Conservation (phyloP, 2,797 vertebrate genomes). For the Scyliorhinus canicula region DNA sequence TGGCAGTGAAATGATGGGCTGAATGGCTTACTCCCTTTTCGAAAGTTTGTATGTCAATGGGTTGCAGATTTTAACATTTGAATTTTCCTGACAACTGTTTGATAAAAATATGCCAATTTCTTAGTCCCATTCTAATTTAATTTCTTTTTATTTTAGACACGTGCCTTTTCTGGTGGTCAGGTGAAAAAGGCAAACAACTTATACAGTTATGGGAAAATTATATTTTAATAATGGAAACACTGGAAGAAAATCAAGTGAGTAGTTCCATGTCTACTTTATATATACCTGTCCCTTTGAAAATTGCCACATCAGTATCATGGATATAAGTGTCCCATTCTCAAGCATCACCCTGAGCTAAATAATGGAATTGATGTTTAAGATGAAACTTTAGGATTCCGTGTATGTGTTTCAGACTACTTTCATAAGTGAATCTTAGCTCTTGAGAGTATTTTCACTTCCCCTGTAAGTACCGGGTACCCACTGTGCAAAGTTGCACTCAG, state of each 20-base stretch:
- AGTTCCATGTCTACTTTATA: accelerated
- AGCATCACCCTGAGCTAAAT: not conserved
- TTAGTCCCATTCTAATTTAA: not conserved
- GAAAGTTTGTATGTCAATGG: not conserved
- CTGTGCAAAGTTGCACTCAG: not conserved
- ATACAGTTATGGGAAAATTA: constrained; percentile 85
- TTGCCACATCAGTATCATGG: not conserved
- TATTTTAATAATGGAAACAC: constrained; percentile 80
- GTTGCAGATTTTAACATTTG: not conserved
- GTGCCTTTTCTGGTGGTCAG: constrained; percentile 76
- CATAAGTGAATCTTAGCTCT: not conserved
- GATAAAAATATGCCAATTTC: not conserved
- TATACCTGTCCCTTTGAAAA: not conserved
- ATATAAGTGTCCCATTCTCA: not conserved
- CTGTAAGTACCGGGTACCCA: not conserved
- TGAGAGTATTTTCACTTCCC: not conserved
- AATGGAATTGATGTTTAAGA: not conserved
- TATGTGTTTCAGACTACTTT: not conserved
- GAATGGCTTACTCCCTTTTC: no score
- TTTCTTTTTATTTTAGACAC: constrained; percentile 52
- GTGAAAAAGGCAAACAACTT: constrained; percentile 59
- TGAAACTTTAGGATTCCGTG: not conserved
- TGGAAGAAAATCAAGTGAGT: constrained; percentile 90
- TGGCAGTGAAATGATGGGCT: no score
- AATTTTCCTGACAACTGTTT: not conserved